Evolutionary conservation across 2,113 vertebrate genomes (phyloP), one percentile per base, ranked within the genome.

Genomic region (Silurus asotus): DNA sequence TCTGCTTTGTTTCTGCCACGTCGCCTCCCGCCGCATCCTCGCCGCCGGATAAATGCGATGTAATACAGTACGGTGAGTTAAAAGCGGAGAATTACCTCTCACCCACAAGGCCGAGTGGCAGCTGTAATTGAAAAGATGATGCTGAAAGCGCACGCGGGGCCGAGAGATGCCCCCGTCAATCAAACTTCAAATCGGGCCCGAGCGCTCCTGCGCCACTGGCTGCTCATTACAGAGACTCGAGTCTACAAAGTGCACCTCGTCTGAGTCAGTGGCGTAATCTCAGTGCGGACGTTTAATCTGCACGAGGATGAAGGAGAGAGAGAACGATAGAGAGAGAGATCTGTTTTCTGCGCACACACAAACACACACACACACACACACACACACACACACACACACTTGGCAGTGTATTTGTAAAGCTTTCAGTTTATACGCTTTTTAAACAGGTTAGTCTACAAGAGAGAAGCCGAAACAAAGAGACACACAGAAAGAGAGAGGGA

Each of bases 121-220:
- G 28, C 65, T 78, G 78, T 88, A 84, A 88, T 88, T 88, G 81
- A 86, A 86, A 86, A 84, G 88, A 83, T 84, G 88, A 86, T 58
- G 81, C 55, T 70, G 65, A 83, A 88, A 88, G 88, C 76, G 83
- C 25, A 11, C 49, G n/a, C 70, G 9, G 25, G 19, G 51, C 76
- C 84, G 23, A 48, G 86, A 67, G 49, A 78, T 56, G 65, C 82
- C 83, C 67, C 67, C 82, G 85, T 86, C 79, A 67, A 84, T 86
- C 81, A 87, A 81, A 81, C 69, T 55, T 49, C 80, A 86, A 62
- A 83, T 56, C 56, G 51, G 55, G 37, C 59, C 67, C 62, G 53
- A 62, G 74, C 64, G 51, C 23, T 65, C 58, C 37, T 25, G 61
- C 20, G 69, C 83, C 76, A 20, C 48, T 10, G 72, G 28, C 74